These are phyloP conservation scores for Vidua macroura DNA, from an alignment of 2,113 vertebrate species.

Conservation along the genomic window DNA sequence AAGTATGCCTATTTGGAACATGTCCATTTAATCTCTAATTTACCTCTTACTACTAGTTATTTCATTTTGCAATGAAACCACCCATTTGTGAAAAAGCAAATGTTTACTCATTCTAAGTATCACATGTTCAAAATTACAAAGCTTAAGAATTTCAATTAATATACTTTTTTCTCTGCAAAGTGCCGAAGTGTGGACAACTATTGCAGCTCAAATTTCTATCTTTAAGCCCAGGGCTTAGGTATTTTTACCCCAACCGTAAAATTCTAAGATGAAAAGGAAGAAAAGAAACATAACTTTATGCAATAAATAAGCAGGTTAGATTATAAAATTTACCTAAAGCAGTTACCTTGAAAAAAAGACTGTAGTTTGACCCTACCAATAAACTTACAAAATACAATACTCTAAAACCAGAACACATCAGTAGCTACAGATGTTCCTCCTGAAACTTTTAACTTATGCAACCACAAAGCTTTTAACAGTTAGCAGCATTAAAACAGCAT, in stretches of 20 bases:
- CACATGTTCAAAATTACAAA: not conserved
- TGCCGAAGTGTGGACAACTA: not conserved
- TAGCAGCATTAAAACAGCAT: not conserved
- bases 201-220: not conserved
- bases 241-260: not conserved
- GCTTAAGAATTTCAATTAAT: not conserved
- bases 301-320: not conserved
- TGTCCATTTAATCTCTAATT: not conserved
- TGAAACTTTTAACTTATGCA: not conserved
- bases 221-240: not conserved
- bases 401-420: not conserved
- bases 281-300: not conserved
- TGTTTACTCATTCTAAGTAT: not conserved
- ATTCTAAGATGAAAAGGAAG: not conserved
- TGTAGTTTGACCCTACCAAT: not conserved
- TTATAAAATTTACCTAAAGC: not conserved
- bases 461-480: not conserved
- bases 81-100: not conserved
- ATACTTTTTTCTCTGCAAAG: not conserved
- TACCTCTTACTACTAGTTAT: not conserved
- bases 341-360: not conserved
- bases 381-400: not conserved
- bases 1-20: not conserved
- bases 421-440: not conserved
- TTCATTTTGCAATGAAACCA: not conserved